Percentiles rank a stretch among this genome's conserved stretches.
Evolutionary conservation across 2,113 vertebrate genomes (phyloP).

Genomic region (Caracal caracal): DNA sequence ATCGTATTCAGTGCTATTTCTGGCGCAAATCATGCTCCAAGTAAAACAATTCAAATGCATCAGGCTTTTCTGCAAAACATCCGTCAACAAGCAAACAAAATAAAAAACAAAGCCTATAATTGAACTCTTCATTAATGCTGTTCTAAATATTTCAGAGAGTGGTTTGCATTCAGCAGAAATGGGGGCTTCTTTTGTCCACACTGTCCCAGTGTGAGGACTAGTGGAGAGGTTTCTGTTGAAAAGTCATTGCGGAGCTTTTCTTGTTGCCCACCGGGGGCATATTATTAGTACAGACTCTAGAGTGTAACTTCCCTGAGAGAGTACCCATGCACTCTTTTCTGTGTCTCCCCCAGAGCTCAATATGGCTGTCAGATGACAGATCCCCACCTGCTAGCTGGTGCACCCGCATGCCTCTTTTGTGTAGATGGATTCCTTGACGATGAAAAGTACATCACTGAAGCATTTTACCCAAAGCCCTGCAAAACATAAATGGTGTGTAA

Average conservation of each 20-base stretch:
- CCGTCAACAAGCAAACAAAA: neutral
- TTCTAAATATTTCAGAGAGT: neutral
- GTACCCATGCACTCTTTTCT: too few relatives aligned
- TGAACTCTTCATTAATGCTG: neutral
- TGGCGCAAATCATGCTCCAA: neutral
- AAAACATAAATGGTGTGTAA: neutral
- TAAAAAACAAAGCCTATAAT: too few relatives aligned
- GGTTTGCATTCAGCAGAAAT: neutral
- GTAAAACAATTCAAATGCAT: neutral
- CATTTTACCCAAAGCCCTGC: neutral
- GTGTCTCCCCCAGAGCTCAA: neutral
- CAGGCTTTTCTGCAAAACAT: neutral
- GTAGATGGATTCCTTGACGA: neutral
- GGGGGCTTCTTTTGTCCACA: neutral
- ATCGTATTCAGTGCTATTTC: neutral
- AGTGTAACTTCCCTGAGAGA: neutral
- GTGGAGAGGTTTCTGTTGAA: neutral
- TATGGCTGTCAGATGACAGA: rapidly evolving
- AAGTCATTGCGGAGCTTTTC: neutral
- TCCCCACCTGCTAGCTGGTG: rapidly evolving
- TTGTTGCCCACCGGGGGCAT: too few relatives aligned
- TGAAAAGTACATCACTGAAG: neutral
- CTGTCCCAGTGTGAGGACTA: neutral
- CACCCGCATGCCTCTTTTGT: rapidly evolving
- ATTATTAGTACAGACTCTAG: neutral